Percentiles rank a stretch among this genome's conserved stretches.
These are phyloP conservation scores for Stegastes partitus DNA, from an alignment of 2,113 vertebrate genomes.

Conservation along the genomic window DNA sequence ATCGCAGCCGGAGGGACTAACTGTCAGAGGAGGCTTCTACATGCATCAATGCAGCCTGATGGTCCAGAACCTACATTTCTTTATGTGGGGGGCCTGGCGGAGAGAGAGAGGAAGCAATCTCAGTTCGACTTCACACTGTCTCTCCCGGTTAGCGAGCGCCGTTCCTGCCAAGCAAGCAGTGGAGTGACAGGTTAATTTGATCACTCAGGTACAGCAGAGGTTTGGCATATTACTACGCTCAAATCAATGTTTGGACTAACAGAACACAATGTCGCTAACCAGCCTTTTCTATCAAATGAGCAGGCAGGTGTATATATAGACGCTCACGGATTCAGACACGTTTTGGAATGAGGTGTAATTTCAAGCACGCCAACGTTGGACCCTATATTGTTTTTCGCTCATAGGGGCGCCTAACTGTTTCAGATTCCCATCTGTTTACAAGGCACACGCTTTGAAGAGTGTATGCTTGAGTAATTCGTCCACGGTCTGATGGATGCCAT, in stretches of 20 bases:
- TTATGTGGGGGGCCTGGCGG: slow-evolving; percentile 39
- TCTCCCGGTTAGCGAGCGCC: slow-evolving; percentile 55
- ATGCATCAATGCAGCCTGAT: slow-evolving; percentile 76
- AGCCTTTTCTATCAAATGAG: slow-evolving; percentile 35
- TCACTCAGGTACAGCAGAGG: slow-evolving; percentile 45
- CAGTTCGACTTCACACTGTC: slow-evolving; percentile 46
- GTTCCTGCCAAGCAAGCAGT: slow-evolving; percentile 26
- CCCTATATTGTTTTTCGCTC: neutral
- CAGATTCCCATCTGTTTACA: slow-evolving; percentile 38
- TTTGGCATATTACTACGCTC: slow-evolving; percentile 44
- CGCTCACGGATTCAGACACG: neutral
- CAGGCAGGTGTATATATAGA: slow-evolving; percentile 12
- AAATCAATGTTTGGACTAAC: slow-evolving; percentile 52
- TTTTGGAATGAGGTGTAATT: neutral
- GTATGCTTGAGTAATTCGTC: slow-evolving; percentile 46
- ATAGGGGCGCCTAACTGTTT: slow-evolving; percentile 3
- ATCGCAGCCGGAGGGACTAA: slow-evolving; percentile 55
- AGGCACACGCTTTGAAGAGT: slow-evolving; percentile 41
- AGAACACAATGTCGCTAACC: slow-evolving; percentile 33
- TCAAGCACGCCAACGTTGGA: neutral
- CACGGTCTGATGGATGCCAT: slow-evolving; percentile 57
- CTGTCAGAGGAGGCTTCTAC: slow-evolving; percentile 66
- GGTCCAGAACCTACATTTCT: slow-evolving; percentile 68
- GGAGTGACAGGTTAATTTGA: slow-evolving; percentile 77
- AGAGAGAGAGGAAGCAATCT: slow-evolving; percentile 48